Evolutionary conservation across 1,140 invertebrate genomes (phyloP), one percentile per base, ranked within the genome.

Genomic region (Notospermus geniculatus): DNA sequence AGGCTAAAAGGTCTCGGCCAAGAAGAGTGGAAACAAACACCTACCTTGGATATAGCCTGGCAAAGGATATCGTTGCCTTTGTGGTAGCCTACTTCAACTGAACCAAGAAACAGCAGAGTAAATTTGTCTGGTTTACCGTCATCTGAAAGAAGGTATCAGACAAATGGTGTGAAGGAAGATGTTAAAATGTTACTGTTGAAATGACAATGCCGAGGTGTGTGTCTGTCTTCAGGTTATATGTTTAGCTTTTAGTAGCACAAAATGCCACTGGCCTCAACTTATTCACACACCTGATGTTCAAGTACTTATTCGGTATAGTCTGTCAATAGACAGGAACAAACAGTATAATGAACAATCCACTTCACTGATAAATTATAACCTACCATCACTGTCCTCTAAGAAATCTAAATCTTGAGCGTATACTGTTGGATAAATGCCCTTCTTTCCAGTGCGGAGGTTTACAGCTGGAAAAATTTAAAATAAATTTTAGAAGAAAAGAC

Each of bases 381-480:
- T 88, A 62, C 89, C 86, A 30, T 92, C 90, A 83, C 95, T 92
- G 27, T 93, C 90, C 82, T 95, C 92, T 73, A 90, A 92, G 80
- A 97, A 95, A 69, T 97, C 93, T 79, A 97, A 88, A 74, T 98
- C 95, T 2, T 95, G 94, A 5, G 93, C 93, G 76, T 97, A 97
- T 17, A 95, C 94, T 53, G 92, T 92, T 0, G 95, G 96, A 77
- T 98, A 98, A 55, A 97, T 95, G 13, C 96, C 96, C 82, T 92
- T 89, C 59, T 91, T 85, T 25, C 92, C 92, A 0, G 93, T 94
- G 66, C 94, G 84, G 53, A 98, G 80, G 83, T 98, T 98, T 0
- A 97, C 91, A 43, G 92, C 92, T 93, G 71, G 59, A 80, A 74
- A 60, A 65, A 59, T 60, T 39, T 11, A 59, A 45, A 46, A 25